Conservation (phyloP, 2,113 vertebrate genomes). For the Bufo bufo region DNA sequence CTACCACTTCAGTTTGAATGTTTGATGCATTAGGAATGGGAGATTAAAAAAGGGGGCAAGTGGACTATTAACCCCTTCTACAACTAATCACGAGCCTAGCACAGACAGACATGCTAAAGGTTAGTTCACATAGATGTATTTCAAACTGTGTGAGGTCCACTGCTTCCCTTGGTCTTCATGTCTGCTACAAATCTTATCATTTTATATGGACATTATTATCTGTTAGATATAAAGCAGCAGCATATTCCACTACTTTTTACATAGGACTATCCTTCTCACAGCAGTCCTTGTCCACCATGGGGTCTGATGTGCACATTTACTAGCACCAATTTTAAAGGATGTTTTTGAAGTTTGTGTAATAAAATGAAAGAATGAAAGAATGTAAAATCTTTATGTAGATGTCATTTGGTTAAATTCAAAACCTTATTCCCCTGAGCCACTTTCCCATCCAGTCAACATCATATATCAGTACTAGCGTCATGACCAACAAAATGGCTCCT, state of each 20-base stretch:
- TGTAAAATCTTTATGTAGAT: background rate
- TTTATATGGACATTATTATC: background rate
- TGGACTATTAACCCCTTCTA: background rate
- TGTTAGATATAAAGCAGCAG: background rate
- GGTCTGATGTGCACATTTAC: background rate
- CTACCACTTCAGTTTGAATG: background rate
- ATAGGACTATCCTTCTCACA: background rate
- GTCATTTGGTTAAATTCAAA: background rate
- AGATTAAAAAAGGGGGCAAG: conserved; percentile 14
- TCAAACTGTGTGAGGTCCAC: conserved; percentile 3
- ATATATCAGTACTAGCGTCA: too few species aligned
- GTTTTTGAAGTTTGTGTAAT: background rate
- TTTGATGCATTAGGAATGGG: conserved; percentile 10
- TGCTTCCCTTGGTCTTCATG: background rate
- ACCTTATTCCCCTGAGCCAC: too few species aligned
- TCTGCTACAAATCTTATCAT: background rate
- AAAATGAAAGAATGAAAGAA: background rate
- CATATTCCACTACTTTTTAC: background rate
- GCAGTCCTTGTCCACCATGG: background rate
- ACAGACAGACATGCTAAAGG: background rate
- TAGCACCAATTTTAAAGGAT: background rate
- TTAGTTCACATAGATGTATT: background rate
- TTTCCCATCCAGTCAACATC: too few species aligned
- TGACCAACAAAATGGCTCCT: too few species aligned
- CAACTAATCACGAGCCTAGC: background rate